Percentiles rank a stretch among this genome's conserved stretches.
These are phyloP conservation scores for Bruchidius siliquastri DNA, from an alignment of 2,888 invertebrate species.

Conservation along the genomic window DNA sequence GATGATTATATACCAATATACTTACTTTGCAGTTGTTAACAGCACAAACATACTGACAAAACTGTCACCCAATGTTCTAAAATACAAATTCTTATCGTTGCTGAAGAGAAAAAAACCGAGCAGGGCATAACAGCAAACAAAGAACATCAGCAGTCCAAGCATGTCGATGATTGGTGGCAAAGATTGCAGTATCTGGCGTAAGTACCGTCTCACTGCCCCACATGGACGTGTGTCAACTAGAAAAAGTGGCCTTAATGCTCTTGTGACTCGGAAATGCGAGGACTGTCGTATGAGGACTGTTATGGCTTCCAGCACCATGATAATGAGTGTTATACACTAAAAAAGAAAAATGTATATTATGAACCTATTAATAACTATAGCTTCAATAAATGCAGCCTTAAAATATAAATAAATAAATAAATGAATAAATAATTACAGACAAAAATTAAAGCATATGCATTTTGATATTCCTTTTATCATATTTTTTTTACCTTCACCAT, in stretches of 20 bases:
- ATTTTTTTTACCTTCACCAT: slow-evolving; percentile 66
- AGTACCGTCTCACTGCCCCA: slow-evolving; percentile 71
- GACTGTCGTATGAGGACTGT: slow-evolving; percentile 75
- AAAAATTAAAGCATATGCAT: too few relatives aligned
- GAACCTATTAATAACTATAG: background rate
- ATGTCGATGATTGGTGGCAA: slow-evolving; percentile 85
- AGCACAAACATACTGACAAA: slow-evolving; percentile 86
- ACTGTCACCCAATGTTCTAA: slow-evolving; percentile 71
- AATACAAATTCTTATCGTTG: slow-evolving; percentile 69
- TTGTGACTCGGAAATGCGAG: slow-evolving; percentile 81
- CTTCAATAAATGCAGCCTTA: too few relatives aligned
- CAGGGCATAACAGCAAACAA: slow-evolving; percentile 77
- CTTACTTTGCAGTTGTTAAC: slow-evolving; percentile 88
- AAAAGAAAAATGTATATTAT: slow-evolving; percentile 27
- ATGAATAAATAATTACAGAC: too few relatives aligned
- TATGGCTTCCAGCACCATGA: slow-evolving; percentile 80
- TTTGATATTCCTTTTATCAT: background rate
- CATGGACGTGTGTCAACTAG: slow-evolving; percentile 81
- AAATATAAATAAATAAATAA: too few relatives aligned
- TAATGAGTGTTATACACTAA: slow-evolving; percentile 67
- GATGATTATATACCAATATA: slow-evolving; percentile 24
- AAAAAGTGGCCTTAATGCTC: slow-evolving; percentile 83
- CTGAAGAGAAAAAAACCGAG: slow-evolving; percentile 80
- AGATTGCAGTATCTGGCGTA: slow-evolving; percentile 77
- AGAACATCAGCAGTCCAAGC: slow-evolving; percentile 77